phyloP scores from a whole-genome alignment of 2,113 vertebrate species.

The Girardinichthys multiradiatus region DNA sequence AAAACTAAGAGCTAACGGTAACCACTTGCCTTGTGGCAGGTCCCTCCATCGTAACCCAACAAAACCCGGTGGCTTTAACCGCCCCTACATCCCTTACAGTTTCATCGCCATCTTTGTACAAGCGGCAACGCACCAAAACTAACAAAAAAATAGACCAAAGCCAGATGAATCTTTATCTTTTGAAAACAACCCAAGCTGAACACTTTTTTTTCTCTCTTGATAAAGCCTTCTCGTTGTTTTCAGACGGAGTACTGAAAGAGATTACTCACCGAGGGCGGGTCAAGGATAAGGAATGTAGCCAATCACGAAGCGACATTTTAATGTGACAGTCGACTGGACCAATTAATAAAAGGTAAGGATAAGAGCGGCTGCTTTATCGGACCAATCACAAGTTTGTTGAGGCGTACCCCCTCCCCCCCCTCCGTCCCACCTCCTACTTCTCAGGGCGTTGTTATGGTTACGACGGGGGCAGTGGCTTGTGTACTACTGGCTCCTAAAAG shows the following conservation, averaged over 20 bases:
- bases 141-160: too few relatives aligned
- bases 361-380: background rate
- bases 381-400: constrained; percentile 39
- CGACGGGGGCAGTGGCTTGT: constrained; percentile 43
- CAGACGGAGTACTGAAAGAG: constrained; percentile 20
- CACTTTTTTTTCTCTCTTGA: background rate
- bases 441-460: constrained; percentile 57
- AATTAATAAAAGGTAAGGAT: constrained; percentile 40
- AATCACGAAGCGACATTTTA: background rate
- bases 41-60: constrained; percentile 62
- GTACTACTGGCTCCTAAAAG: constrained; percentile 32
- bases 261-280: constrained; percentile 32
- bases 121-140: background rate
- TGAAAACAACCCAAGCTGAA: background rate
- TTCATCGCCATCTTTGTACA: background rate
- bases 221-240: constrained; percentile 24
- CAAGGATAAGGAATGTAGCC: background rate
- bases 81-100: constrained; percentile 42
- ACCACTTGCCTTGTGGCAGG: constrained; percentile 65
- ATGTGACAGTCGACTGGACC: background rate
- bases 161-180: background rate
- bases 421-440: background rate
- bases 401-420: constrained; percentile 1
- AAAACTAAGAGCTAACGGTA: constrained; percentile 12
- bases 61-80: background rate